Percentiles rank a stretch among this genome's conserved stretches.
Conservation (phyloP, 2,113 vertebrate genomes). For the Ibidorhyncha struthersii region DNA sequence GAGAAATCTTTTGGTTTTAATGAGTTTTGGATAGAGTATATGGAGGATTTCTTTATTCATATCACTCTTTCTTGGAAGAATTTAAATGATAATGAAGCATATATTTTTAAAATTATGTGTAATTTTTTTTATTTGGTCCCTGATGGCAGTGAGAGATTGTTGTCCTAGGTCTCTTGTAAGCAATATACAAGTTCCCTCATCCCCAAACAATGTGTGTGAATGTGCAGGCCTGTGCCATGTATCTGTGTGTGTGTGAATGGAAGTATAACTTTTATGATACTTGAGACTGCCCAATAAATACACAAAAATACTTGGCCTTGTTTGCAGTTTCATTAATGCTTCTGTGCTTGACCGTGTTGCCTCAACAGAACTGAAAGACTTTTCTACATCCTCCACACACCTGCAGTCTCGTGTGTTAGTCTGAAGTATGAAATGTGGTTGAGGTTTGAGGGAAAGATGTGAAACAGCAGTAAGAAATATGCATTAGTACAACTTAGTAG, state of each 20-base stretch:
- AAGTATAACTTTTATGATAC: neutral
- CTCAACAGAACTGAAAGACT: conserved; percentile 11
- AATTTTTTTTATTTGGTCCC: neutral
- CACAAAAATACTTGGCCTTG: neutral
- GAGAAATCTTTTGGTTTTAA: neutral
- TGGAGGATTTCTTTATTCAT: neutral
- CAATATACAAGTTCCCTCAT: neutral
- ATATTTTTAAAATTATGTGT: neutral
- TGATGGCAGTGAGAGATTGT: neutral
- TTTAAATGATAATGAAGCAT: neutral
- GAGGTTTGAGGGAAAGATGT: neutral
- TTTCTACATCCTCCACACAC: conserved; percentile 16
- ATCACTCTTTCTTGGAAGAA: neutral
- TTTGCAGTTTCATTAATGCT: neutral
- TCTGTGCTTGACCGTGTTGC: neutral
- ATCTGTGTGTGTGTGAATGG: neutral
- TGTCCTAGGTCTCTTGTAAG: neutral
- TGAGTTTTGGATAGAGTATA: neutral
- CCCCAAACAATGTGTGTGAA: neutral
- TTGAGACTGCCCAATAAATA: neutral
- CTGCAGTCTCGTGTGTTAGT: conserved; percentile 10
- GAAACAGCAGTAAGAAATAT: neutral
- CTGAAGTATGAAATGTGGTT: neutral
- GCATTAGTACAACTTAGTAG: neutral
- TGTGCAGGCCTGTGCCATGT: neutral